A percentile compares a stretch with the other conserved stretches of the same genome.
These are phyloP conservation scores for Xanthostigma xanthostigma DNA, from an alignment of 2,888 invertebrate species.

Conservation along the genomic window DNA sequence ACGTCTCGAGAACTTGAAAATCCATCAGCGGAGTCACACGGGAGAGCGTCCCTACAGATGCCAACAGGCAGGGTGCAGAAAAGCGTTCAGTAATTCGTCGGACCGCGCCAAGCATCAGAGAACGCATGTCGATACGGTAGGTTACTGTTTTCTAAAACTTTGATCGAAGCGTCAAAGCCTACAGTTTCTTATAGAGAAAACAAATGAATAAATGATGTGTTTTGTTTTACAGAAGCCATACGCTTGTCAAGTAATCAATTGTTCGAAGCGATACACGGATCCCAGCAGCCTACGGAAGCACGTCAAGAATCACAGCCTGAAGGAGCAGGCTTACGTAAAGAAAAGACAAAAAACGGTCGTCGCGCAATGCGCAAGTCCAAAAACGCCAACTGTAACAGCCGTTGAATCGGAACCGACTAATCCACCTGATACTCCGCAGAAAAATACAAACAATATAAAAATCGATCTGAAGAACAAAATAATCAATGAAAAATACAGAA, in stretches of 20 bases:
- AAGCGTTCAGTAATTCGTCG: constrained; percentile 97
- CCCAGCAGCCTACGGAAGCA: constrained; percentile 87
- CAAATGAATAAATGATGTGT: not conserved
- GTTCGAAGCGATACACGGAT: constrained; percentile 85
- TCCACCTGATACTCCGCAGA: not conserved
- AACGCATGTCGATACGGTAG: constrained; percentile 95
- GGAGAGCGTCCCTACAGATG: constrained; percentile 95
- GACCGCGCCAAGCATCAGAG: constrained; percentile 97
- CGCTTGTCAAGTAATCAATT: constrained; percentile 75
- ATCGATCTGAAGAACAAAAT: constrained; percentile 29
- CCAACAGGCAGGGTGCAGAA: constrained; percentile 80
- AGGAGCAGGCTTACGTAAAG: constrained; percentile 27
- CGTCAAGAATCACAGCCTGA: constrained; percentile 60
- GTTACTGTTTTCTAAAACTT: constrained; percentile 21
- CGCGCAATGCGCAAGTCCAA: not conserved
- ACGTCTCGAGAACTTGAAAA: constrained; percentile 92
- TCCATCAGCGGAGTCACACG: constrained; percentile 89
- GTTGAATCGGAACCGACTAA: constrained; percentile 2
- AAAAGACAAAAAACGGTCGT: not conserved
- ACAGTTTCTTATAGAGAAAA: not conserved
- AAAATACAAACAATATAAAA: constrained; percentile 16
- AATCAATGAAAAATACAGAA: constrained; percentile 5
- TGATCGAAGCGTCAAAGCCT: constrained; percentile 3
- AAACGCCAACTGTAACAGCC: constrained; percentile 4
- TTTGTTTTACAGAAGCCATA: constrained; percentile 64